Evolutionary conservation across 2,113 vertebrate genomes (phyloP).

Genomic region (Bubo blakistoni): DNA sequence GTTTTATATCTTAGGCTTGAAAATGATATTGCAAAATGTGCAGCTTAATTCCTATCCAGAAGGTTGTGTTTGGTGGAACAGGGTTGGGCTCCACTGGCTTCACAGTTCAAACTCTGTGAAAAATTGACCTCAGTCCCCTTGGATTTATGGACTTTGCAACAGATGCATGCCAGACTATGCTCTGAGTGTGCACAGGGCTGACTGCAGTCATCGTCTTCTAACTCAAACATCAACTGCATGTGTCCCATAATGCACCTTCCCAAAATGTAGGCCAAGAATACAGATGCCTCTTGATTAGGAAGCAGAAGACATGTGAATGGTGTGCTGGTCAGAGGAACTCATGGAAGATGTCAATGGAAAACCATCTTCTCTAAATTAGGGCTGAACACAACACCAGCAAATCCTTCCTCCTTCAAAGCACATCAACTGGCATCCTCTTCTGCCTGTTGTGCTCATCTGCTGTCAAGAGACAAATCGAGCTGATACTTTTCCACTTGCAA

Average conservation of each 20-base stretch:
- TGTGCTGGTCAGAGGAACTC: neutral
- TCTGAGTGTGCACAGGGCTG: neutral
- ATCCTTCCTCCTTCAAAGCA: neutral
- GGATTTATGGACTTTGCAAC: neutral
- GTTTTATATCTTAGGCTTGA: neutral
- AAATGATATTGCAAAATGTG: neutral
- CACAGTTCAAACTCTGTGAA: neutral
- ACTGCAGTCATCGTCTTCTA: neutral
- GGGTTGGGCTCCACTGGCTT: neutral
- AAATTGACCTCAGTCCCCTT: neutral
- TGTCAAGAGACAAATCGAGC: neutral
- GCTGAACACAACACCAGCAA: neutral
- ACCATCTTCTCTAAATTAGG: neutral
- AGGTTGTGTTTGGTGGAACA: neutral
- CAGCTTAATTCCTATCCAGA: neutral
- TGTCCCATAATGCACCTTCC: neutral
- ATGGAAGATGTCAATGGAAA: neutral
- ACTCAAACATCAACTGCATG: neutral
- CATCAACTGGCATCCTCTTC: neutral
- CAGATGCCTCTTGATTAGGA: neutral
- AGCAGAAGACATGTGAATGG: neutral
- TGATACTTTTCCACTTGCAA: neutral
- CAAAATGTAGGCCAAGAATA: neutral
- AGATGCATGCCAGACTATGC: neutral
- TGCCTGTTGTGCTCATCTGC: neutral